Conservation (phyloP, 1,140 invertebrate genomes). For the Drosophila eugracilis region DNA sequence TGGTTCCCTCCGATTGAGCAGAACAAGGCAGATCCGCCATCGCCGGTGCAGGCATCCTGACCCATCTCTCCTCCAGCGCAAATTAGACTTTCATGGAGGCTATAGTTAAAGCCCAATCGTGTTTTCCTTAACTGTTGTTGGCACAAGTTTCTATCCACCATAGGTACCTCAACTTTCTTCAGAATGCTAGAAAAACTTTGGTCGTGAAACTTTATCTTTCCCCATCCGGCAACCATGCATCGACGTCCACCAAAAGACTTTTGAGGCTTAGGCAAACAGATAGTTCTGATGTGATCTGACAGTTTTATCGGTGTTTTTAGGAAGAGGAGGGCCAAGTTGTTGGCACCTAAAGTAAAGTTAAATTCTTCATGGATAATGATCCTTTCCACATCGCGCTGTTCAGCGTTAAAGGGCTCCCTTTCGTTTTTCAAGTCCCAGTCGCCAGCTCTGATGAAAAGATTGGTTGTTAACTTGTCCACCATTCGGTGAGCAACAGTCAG, state of each 20-base stretch:
- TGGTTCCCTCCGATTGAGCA: slow-evolving; percentile 85
- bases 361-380: not conserved
- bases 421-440: slow-evolving; percentile 1
- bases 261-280: not conserved
- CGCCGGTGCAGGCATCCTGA: slow-evolving; percentile 89
- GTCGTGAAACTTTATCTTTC: not conserved
- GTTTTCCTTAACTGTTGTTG: slow-evolving; percentile 83
- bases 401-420: not conserved
- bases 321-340: slow-evolving; percentile 14
- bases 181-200: slow-evolving; percentile 71
- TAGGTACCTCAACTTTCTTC: slow-evolving; percentile 87
- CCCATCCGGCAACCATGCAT: slow-evolving; percentile 25
- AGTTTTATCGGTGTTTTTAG: not conserved
- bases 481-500: too few relatives aligned
- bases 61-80: slow-evolving; percentile 88
- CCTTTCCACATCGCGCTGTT: not conserved
- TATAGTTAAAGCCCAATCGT: slow-evolving; percentile 83
- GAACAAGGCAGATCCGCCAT: slow-evolving; percentile 89
- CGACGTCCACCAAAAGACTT: not conserved
- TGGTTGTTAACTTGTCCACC: too few relatives aligned
- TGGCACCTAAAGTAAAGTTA: not conserved
- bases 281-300: slow-evolving; percentile 4
- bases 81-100: slow-evolving; percentile 81
- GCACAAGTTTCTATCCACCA: slow-evolving; percentile 85
- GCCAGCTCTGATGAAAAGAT: not conserved